Conservation (phyloP, 2,888 invertebrate genomes). For the Stenoptilia bipunctidactyla region DNA sequence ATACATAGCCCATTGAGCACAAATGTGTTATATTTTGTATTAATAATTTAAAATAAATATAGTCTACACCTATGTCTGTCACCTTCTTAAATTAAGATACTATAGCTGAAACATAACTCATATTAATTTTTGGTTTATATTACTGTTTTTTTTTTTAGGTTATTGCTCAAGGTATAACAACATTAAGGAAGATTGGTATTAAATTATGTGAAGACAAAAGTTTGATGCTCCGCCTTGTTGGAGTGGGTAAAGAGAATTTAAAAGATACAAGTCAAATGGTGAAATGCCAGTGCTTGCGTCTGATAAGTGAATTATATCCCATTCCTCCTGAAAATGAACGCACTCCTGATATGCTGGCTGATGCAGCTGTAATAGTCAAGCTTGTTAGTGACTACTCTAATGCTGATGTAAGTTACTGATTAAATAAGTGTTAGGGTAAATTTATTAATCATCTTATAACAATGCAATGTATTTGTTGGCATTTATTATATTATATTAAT, state of each 20-base stretch:
- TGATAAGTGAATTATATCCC: constrained; percentile 81
- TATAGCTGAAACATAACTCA: no score
- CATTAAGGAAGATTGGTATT: constrained; percentile 77
- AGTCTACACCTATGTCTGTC: background rate
- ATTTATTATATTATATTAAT: no score
- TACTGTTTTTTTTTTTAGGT: constrained; percentile 47
- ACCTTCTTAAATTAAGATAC: no score
- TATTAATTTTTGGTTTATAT: no score
- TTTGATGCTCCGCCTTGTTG: constrained; percentile 72
- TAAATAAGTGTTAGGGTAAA: no score
- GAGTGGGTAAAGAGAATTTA: constrained; percentile 77
- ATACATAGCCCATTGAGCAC: no score
- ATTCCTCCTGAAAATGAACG: constrained; percentile 63
- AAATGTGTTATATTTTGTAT: no score
- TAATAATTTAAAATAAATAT: no score
- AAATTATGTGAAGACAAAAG: constrained; percentile 72
- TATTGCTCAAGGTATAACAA: constrained; percentile 81
- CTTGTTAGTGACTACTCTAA: constrained; percentile 89
- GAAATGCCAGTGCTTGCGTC: constrained; percentile 82
- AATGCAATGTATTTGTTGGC: no score
- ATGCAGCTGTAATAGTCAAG: constrained; percentile 75
- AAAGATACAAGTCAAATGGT: constrained; percentile 84
- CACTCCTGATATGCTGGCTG: constrained; percentile 56
- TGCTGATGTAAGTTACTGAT: constrained; percentile 69
- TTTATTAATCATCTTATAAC: no score